Evolutionary conservation across 2,113 vertebrate genomes (phyloP).

Genomic region (Coregonus clupeaformis): DNA sequence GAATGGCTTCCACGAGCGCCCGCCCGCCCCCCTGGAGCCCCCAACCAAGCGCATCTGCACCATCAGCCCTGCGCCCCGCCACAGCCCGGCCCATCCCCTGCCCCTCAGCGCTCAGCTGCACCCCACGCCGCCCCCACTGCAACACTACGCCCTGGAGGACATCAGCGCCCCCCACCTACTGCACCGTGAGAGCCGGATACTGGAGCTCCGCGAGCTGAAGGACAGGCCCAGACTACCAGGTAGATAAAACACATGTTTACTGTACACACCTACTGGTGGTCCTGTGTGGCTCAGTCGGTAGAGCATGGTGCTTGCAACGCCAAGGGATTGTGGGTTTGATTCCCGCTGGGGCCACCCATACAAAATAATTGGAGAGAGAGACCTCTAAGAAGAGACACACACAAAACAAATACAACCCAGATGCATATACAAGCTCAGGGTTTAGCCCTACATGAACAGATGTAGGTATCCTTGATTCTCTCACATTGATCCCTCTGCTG

Average conservation of each 20-base stretch:
- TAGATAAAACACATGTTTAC: background rate
- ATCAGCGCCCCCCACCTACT: slow-evolving; percentile 90
- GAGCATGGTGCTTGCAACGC: no score
- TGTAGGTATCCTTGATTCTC: no score
- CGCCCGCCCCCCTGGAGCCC: slow-evolving; percentile 81
- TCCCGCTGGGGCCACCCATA: no score
- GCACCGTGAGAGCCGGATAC: slow-evolving; percentile 89
- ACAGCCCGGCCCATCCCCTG: slow-evolving; percentile 91
- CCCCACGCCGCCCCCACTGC: slow-evolving; percentile 92
- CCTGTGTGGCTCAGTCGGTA: no score
- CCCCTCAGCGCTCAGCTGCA: slow-evolving; percentile 87
- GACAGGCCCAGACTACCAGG: slow-evolving; percentile 83
- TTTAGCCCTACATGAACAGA: no score
- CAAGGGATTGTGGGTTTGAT: no score
- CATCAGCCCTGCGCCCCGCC: slow-evolving; percentile 94
- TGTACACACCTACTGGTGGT: no score
- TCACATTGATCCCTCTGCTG: no score
- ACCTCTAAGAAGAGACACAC: no score
- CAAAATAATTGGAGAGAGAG: no score
- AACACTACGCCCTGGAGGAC: slow-evolving; percentile 96
- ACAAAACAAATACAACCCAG: no score
- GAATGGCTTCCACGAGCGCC: slow-evolving; percentile 88
- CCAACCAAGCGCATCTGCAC: slow-evolving; percentile 94
- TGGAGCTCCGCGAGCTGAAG: slow-evolving; percentile 91
- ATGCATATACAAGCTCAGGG: no score